Percentiles rank a stretch among this genome's conserved stretches.
phyloP scores from a whole-genome alignment of 2,113 vertebrate genomes.

The Crotalus tigris region DNA sequence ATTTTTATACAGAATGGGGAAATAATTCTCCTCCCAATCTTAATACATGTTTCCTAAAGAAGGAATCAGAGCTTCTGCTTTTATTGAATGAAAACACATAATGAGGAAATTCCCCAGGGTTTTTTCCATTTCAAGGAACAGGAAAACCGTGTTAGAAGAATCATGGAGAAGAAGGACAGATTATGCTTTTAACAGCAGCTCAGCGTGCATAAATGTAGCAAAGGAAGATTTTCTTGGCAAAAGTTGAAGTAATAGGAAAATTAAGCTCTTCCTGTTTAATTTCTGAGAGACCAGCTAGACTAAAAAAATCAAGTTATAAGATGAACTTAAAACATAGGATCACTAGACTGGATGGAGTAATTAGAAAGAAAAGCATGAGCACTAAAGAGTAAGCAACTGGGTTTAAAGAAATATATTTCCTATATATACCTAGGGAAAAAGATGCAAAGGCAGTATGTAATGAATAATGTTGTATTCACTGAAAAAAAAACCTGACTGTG shows the following conservation, averaged over 20 bases:
- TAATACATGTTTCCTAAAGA: background rate
- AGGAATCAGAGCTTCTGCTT: background rate
- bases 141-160: background rate
- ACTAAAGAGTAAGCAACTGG: background rate
- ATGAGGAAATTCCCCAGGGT: background rate
- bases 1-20: background rate
- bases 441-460: background rate
- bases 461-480: background rate
- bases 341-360: background rate
- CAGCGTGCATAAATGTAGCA: background rate
- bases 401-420: background rate
- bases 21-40: background rate
- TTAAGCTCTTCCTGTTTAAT: background rate
- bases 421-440: background rate
- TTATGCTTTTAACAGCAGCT: background rate
- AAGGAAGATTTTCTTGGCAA: background rate
- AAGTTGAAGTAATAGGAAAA: background rate
- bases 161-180: background rate
- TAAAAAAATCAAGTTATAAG: background rate
- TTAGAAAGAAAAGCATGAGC: background rate
- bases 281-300: background rate
- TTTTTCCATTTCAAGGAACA: background rate
- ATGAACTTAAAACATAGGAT: background rate
- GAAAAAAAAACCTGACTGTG: background rate
- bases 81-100: background rate